Base-by-base conservation (phyloP, 64 coral and sea anemone species). In the Exaiptasia diaphana region DNA sequence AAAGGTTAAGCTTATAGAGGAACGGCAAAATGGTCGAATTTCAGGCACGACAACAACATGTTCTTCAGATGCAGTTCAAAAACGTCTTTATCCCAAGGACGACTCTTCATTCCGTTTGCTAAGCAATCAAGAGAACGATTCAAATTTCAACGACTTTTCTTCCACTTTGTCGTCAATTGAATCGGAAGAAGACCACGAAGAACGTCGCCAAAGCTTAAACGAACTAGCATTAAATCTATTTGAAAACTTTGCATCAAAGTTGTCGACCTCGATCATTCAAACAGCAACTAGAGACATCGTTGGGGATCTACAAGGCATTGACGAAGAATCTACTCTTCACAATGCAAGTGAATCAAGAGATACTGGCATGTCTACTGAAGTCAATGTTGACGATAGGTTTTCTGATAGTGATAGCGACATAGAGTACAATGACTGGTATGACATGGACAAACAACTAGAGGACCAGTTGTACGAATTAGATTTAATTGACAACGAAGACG, bases 1-100 rank as follows among this genome's bases (percentile, higher is more conserved):
- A 52, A 32, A 85, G n/a, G 86, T 88, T 0, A 81, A 81, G 48
- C 71, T 73, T 41, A 50, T 62, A 0, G 35, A 50, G 29, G 48
- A n/a, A 46, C 28, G 27, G 39, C 69, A 42, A 27, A 27, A 35
- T 2, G 33, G 36, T 1, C 27, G 39, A 4, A 42, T 73, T 18
- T 73, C 69, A 23, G 4, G 30, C 13, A 73, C 32, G 38, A 10
- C 12, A 32, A 38, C 32, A 32, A 1, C 38, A 28, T n/a, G n/a
- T n/a, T n/a, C n/a, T n/a, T n/a, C n/a, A n/a, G n/a, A n/a, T n/a
- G n/a, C n/a, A n/a, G n/a, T n/a, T n/a, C n/a, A n/a, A n/a, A n/a
- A n/a, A n/a, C n/a, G n/a, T n/a, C n/a, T n/a, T n/a, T n/a, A n/a
- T n/a, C n/a, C n/a, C n/a, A n/a, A n/a, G n/a, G 30, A 18, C 13